Base-by-base conservation (phyloP, 2,888 invertebrate species). In the Dugesia japonica region DNA sequence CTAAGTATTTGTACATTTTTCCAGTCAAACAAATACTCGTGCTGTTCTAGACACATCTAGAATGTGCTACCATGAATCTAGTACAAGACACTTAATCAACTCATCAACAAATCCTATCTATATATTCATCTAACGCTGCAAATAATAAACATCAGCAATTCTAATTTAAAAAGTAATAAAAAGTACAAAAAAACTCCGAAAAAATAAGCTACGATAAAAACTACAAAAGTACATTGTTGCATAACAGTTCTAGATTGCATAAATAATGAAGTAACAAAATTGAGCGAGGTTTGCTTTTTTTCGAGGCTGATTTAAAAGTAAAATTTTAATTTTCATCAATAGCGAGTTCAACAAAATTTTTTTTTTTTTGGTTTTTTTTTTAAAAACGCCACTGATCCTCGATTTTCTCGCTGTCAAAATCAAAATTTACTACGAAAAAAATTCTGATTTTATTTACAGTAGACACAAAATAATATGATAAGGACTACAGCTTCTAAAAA, bases 11-110 rank as follows among this genome's bases (percentile, higher is more conserved):
- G 56, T 56, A 56, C 56, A 56, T 9, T 9, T 56, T 56, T 56
- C 56, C 56, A 56, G 56, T 56, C 56, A 56, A 56, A 56, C 56
- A 56, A 56, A 56, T 56, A 56, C 56, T 56, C 56, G 56, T 56
- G 56, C 56, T 56, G 56, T 56, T 56, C 56, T 56, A 56, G 56
- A 56, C 56, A 56, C 56, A 56, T 56, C 56, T 56, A 56, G n/a
- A n/a, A 56, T 56, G 56, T 56, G 56, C 56, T 56, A 56, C 56
- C 56, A 56, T 56, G 20, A 56, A 56, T 56, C 56, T 56, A 56
- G 56, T 56, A 56, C 56, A 56, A 56, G 56, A 56, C 56, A 56
- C 56, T 56, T 56, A 4, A 56, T 56, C 56, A 23, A 56, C 56
- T 56, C 56, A 56, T 56, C 56, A 56, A 56, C 56, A 56, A 56